Evolutionary conservation across 2,888 invertebrate genomes (phyloP), one percentile per base, ranked within the genome.

Genomic region (Cyrtodaria siliqua): DNA sequence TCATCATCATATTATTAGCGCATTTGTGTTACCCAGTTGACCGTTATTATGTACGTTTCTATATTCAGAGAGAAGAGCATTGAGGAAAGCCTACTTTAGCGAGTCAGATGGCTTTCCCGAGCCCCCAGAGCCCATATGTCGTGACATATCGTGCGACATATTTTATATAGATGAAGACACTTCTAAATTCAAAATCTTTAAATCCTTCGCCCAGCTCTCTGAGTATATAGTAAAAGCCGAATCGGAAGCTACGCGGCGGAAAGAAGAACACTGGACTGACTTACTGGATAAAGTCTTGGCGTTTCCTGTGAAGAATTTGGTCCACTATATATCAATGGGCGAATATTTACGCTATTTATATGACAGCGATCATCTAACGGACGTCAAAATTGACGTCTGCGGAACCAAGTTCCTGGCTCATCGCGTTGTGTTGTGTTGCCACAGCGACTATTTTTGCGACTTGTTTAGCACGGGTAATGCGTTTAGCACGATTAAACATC

Each of bases 321-420:
- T 78, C 20, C 88, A 88, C 68, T 86, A 79, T 66, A 72, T 85
- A 24, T 62, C 72, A 14, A 76, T 84, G 1, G 89, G 89, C 24
- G 79, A 82, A 59, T 88, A 86, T 53, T 56, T 89, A 23, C 57
- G 74, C 6, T 57, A 74, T 6, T 76, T 89, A 2, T 47, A 94
- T 94, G 73, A 80, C 24, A 75, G 87, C 20, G 82, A 83, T 40
- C 69, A 79, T 29, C 73, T 90, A 8, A 77, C 82, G 42, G 90
- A 90, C 57, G 88, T 90, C 1, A 50, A 81, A 9, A 67, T 90
- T 2, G 75, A 85, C 60, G 83, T 89, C 6, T 75, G 79, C 1
- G 69, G 74, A 12, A 66, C 79, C 60, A 66, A 53, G 1, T 90
- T 89, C 66, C 70, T 64, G n/a, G 89, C 88, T 0, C 90, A 90